These are phyloP conservation scores for Rhyacophila evoluta DNA, from an alignment of 2,888 invertebrate species.

Conservation along the genomic window DNA sequence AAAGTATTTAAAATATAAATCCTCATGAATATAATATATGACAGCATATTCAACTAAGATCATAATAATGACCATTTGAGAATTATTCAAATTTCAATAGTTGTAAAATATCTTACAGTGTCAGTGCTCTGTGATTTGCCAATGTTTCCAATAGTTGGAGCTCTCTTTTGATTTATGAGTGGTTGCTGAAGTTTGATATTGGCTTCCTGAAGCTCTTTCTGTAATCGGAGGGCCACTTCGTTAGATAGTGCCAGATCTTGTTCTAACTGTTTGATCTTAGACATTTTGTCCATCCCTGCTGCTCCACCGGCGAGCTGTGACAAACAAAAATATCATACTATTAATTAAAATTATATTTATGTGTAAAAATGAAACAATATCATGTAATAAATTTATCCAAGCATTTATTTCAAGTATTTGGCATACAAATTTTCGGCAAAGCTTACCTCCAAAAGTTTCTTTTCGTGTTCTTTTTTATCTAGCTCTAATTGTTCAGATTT, in stretches of 20 bases:
- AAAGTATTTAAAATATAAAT: too few species aligned
- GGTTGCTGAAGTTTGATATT: slow-evolving; percentile 71
- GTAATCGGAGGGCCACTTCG: slow-evolving; percentile 77
- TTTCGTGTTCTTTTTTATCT: slow-evolving; percentile 82
- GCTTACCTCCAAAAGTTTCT: slow-evolving; percentile 69
- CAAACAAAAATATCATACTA: slow-evolving; percentile 56
- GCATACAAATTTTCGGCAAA: too few species aligned
- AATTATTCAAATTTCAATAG: too few species aligned
- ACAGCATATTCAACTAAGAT: too few species aligned
- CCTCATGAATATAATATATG: neutral
- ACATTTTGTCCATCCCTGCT: slow-evolving; percentile 73
- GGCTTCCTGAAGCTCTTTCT: slow-evolving; percentile 78
- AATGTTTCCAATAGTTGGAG: slow-evolving; percentile 70
- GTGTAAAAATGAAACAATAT: too few species aligned
- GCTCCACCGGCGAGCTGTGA: slow-evolving; percentile 70
- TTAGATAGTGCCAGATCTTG: slow-evolving; percentile 86
- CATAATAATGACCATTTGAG: too few species aligned
- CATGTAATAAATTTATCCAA: too few species aligned
- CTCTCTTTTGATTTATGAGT: slow-evolving; percentile 67
- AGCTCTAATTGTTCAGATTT: slow-evolving; percentile 87
- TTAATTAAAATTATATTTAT: too few species aligned
- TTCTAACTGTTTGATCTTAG: slow-evolving; percentile 84
- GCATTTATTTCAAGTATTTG: too few species aligned
- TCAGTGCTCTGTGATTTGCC: slow-evolving; percentile 73
- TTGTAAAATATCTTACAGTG: slow-evolving; percentile 65